Conservation (phyloP, 1,140 invertebrate genomes). For the Hylaeus anthracinus region DNA sequence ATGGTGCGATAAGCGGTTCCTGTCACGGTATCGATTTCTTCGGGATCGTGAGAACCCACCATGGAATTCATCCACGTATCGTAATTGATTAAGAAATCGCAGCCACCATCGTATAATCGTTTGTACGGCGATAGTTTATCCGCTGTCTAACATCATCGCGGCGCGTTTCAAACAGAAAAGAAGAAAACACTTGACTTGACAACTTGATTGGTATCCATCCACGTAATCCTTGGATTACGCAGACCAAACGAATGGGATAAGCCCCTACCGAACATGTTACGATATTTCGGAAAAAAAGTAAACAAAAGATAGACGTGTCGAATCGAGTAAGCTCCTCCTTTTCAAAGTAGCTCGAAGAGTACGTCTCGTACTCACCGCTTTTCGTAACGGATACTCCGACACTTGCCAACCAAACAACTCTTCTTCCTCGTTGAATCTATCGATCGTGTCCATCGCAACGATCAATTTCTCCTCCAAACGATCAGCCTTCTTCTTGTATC, state of each 20-base stretch:
- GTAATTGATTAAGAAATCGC: slow-evolving; percentile 92
- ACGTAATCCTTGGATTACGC: too few species aligned
- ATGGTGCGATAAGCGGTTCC: slow-evolving; percentile 90
- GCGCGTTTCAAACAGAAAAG: background rate
- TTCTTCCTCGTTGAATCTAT: slow-evolving; percentile 96
- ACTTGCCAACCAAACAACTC: slow-evolving; percentile 93
- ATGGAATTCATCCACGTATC: slow-evolving; percentile 91
- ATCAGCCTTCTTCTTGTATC: slow-evolving; percentile 91
- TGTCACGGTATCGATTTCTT: slow-evolving; percentile 92
- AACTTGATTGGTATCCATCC: too few species aligned
- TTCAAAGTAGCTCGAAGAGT: too few species aligned
- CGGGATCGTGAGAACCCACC: slow-evolving; percentile 93
- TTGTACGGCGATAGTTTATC: slow-evolving; percentile 92
- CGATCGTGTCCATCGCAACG: slow-evolving; percentile 89
- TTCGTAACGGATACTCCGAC: slow-evolving; percentile 93
- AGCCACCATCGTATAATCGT: slow-evolving; percentile 93
- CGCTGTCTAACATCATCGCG: slow-evolving; percentile 80
- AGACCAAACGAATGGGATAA: too few species aligned
- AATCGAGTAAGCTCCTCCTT: too few species aligned
- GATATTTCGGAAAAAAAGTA: too few species aligned
- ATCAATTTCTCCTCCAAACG: slow-evolving; percentile 86
- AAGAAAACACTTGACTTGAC: too few species aligned
- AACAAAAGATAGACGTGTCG: too few species aligned
- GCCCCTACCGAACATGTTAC: too few species aligned
- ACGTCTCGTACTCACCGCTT: slow-evolving; percentile 76